Evolutionary conservation across 1,140 invertebrate species (phyloP).

Genomic region (Cotesia typhae): DNA sequence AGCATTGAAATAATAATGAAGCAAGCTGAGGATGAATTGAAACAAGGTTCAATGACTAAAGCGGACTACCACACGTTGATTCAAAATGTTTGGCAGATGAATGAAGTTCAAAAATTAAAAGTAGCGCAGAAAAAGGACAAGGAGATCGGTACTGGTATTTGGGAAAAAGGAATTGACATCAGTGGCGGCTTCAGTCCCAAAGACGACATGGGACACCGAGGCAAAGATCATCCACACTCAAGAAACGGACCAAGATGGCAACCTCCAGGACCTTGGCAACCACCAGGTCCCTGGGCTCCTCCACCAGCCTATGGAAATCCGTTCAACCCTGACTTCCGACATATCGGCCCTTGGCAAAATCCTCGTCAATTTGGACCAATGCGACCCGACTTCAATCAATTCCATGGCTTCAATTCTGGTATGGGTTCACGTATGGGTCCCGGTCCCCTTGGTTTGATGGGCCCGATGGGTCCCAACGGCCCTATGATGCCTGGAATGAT

Average conservation of each 20-base stretch:
- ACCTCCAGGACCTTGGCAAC: constrained; percentile 55
- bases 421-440: constrained; percentile 53
- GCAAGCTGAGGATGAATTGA: constrained; percentile 82
- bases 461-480: constrained; percentile 56
- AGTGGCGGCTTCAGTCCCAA: constrained; percentile 42
- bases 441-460: constrained; percentile 52
- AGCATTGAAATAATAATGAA: constrained; percentile 82
- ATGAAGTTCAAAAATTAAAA: constrained; percentile 80
- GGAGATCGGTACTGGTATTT: constrained; percentile 53
- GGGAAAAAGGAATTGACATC: constrained; percentile 56
- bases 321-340: constrained; percentile 55
- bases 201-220: constrained; percentile 36
- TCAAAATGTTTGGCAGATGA: constrained; percentile 80
- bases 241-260: constrained; percentile 60
- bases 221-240: constrained; percentile 45
- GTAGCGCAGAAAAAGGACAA: constrained; percentile 77
- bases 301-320: constrained; percentile 54
- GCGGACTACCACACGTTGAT: constrained; percentile 82
- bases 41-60: constrained; percentile 78
- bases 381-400: constrained; percentile 57
- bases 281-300: constrained; percentile 55
- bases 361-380: constrained; percentile 58
- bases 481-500: constrained; percentile 55
- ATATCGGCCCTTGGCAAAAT: constrained; percentile 61
- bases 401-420: constrained; percentile 57